Conservation (phyloP, 2,113 vertebrate genomes). For the Potamarius usumacintae region DNA sequence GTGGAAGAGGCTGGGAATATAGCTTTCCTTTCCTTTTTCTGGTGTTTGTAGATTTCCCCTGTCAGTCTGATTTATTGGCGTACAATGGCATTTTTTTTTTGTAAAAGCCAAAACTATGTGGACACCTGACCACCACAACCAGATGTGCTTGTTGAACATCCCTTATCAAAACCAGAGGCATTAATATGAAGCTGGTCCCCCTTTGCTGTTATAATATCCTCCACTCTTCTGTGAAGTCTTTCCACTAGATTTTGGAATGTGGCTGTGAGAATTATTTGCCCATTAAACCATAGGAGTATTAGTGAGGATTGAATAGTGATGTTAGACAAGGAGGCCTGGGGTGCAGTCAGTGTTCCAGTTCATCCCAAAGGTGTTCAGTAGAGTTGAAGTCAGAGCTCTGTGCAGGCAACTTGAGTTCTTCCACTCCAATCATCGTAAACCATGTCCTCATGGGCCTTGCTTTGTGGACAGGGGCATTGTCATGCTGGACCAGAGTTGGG, state of each 20-base stretch:
- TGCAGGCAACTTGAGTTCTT: neutral
- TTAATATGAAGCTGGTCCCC: neutral
- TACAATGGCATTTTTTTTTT: neutral
- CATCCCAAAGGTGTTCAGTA: neutral
- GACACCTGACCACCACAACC: neutral
- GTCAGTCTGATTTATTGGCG: slow-evolving; percentile 10
- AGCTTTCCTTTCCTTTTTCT: slow-evolving; percentile 27
- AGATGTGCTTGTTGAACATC: neutral
- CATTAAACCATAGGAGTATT: neutral
- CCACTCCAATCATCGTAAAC: neutral
- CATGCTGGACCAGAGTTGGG: neutral
- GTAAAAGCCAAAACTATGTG: neutral
- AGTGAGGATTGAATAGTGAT: neutral
- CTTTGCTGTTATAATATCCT: neutral
- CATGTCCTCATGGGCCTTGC: neutral
- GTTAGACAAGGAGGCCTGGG: neutral
- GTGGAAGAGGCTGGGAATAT: neutral
- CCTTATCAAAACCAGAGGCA: neutral
- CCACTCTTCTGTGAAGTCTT: neutral
- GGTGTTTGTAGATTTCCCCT: no score
- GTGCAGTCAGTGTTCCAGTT: neutral
- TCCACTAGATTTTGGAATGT: neutral
- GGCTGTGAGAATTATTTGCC: neutral
- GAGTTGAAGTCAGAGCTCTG: neutral
- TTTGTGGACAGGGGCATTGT: neutral